These are phyloP conservation scores for Bufotes viridis DNA, from an alignment of 2,797 vertebrate genomes.

Conservation along the genomic window DNA sequence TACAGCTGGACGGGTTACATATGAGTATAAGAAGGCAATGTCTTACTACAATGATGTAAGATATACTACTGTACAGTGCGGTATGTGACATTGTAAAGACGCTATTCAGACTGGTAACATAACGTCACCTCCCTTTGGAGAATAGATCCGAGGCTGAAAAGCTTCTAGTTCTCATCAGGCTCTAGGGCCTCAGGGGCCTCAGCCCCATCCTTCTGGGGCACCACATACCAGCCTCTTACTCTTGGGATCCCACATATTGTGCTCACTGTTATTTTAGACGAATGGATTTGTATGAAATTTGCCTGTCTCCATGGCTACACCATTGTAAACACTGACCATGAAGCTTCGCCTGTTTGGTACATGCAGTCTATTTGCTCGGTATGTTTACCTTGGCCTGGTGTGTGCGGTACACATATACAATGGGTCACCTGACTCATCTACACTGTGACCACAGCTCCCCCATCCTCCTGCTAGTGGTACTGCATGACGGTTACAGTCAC, in stretches of 20 bases:
- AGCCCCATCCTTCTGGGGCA: too few species aligned
- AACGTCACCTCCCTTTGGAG: too few species aligned
- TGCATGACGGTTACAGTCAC: neutral
- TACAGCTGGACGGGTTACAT: too few species aligned
- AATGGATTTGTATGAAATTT: constrained; percentile 5
- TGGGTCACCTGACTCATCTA: neutral
- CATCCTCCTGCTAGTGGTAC: neutral
- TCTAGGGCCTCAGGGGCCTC: too few species aligned
- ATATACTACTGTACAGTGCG: too few species aligned
- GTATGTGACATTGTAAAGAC: too few species aligned
- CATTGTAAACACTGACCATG: neutral
- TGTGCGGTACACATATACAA: neutral
- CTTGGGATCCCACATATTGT: neutral
- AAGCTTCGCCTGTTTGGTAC: neutral
- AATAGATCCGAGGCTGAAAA: too few species aligned
- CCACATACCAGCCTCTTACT: neutral
- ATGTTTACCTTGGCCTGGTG: neutral
- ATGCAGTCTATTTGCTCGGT: neutral
- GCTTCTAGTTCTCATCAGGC: too few species aligned
- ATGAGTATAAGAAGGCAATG: too few species aligned
- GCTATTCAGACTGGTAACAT: too few species aligned
- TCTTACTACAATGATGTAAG: too few species aligned
- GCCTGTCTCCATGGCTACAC: neutral
- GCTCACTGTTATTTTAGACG: neutral
- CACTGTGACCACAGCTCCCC: neutral